phyloP scores from a whole-genome alignment of 2,113 vertebrate species.

The Oreochromis spilurus region DNA sequence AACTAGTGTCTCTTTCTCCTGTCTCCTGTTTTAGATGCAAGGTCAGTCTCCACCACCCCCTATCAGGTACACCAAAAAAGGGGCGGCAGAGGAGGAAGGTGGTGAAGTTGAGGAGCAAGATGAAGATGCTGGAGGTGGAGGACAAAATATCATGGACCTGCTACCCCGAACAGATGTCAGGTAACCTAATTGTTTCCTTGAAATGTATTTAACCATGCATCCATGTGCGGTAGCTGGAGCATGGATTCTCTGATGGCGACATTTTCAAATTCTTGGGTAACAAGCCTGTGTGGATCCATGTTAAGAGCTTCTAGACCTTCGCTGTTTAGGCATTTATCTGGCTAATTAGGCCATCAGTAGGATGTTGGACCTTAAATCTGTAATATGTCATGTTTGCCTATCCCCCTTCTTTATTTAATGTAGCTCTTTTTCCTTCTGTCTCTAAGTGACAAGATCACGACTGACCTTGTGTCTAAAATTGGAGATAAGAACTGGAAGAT shows the following conservation, averaged over 20 bases:
- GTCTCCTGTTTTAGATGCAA: constrained; percentile 78
- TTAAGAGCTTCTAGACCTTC: background rate
- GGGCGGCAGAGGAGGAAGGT: constrained; percentile 60
- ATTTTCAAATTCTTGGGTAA: background rate
- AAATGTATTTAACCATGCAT: background rate
- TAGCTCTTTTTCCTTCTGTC: background rate
- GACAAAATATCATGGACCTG: constrained; percentile 87
- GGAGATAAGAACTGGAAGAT: constrained; percentile 98
- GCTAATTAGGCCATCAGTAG: background rate
- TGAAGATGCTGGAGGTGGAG: constrained; percentile 76
- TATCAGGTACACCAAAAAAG: constrained; percentile 75
- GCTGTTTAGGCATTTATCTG: background rate
- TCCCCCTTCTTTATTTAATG: background rate
- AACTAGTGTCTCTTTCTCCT: background rate
- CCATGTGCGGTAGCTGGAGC: background rate
- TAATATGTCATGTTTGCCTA: background rate
- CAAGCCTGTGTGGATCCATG: background rate
- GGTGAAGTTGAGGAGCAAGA: constrained; percentile 80
- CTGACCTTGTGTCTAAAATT: constrained; percentile 89
- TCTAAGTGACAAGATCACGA: constrained; percentile 89
- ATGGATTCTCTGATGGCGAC: background rate
- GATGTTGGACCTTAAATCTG: background rate
- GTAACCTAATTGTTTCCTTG: constrained; percentile 51
- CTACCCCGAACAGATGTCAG: constrained; percentile 89
- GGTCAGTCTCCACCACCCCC: constrained; percentile 85